Evolutionary conservation across 2,888 invertebrate genomes (phyloP).

Genomic region (Drosophila paramelanica): DNA sequence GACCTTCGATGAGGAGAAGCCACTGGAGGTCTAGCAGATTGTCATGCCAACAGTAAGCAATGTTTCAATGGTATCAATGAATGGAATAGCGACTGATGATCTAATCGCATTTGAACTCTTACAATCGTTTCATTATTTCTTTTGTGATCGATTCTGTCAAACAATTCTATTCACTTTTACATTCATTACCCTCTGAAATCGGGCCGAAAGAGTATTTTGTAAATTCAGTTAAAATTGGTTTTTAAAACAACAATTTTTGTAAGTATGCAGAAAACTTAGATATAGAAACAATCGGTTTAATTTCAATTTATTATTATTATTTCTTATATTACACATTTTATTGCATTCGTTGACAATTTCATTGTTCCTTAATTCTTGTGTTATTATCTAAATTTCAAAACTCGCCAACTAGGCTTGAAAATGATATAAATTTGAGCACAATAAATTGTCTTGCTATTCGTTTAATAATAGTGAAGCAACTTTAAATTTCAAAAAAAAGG

Average conservation of each 20-base stretch:
- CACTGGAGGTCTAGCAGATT: conserved; percentile 28
- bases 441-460: neutral
- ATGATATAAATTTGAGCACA: too few species aligned
- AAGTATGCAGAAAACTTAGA: too few species aligned
- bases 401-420: too few species aligned
- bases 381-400: too few species aligned
- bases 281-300: too few species aligned
- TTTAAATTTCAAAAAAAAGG: neutral
- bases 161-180: neutral
- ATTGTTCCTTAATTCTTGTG: too few species aligned
- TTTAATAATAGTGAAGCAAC: too few species aligned
- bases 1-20: conserved; percentile 37
- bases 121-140: neutral
- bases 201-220: neutral
- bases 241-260: too few species aligned
- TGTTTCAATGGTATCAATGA: neutral
- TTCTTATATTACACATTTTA: neutral
- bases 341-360: neutral
- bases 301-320: neutral
- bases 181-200: neutral
- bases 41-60: conserved; percentile 12
- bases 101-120: conserved; percentile 1
- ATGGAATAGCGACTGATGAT: conserved; percentile 12
- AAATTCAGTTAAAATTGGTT: too few species aligned
- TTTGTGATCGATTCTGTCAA: neutral